Evolutionary conservation across 2,113 vertebrate species (phyloP).

Genomic region (Camelus bactrianus): DNA sequence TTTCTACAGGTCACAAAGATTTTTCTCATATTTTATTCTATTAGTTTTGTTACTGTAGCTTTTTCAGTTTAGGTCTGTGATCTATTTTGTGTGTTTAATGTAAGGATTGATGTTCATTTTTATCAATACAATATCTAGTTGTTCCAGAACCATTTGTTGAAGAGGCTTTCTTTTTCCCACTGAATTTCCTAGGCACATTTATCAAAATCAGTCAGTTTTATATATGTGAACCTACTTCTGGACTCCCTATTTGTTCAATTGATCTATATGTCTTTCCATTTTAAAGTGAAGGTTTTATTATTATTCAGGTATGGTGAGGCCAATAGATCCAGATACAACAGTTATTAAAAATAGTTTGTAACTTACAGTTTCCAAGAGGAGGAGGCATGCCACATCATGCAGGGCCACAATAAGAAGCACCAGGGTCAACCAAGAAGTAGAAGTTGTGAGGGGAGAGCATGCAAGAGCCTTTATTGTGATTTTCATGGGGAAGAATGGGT

Average conservation of each 20-base stretch:
- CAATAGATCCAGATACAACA: neutral
- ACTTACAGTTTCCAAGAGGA: neutral
- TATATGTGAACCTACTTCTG: neutral
- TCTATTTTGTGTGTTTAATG: conserved; percentile 22
- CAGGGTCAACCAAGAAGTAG: neutral
- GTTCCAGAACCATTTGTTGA: conserved; percentile 20
- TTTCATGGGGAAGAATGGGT: neutral
- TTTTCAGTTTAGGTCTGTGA: conserved; percentile 20
- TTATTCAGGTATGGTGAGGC: neutral
- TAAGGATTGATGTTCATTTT: conserved; percentile 14
- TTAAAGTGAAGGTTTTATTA: conserved; percentile 33
- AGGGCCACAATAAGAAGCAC: neutral
- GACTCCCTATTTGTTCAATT: neutral
- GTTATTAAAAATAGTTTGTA: conserved; percentile 22
- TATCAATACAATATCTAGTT: neutral
- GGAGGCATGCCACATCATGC: neutral
- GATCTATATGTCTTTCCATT: neutral
- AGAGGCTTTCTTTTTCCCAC: neutral
- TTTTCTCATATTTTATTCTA: conserved; percentile 6
- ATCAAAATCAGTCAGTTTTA: conserved; percentile 22
- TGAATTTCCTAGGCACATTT: conserved; percentile 37
- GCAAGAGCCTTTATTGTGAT: neutral
- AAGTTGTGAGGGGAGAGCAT: neutral
- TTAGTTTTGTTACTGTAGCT: neutral
- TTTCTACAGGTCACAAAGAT: neutral